A percentile compares a stretch with the other conserved stretches of the same genome.
Evolutionary conservation across 2,888 invertebrate genomes (phyloP).

Genomic region (Schizotus pectinicornis): DNA sequence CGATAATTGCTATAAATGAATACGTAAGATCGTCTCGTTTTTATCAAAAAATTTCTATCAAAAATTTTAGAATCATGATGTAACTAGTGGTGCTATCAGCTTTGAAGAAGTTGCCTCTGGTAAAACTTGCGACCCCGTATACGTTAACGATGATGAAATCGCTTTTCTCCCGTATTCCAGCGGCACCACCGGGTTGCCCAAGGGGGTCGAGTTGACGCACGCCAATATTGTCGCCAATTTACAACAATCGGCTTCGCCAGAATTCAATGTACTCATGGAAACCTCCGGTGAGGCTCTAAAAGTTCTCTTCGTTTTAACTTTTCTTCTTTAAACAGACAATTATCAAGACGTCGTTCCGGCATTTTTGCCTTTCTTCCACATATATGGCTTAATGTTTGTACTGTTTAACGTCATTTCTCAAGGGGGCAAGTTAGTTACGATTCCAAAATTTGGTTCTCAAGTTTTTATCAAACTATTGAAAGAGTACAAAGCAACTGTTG

Average conservation of each 20-base stretch:
- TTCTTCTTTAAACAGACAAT: background rate
- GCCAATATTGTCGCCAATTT: background rate
- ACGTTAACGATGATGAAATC: conserved; percentile 61
- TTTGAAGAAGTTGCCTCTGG: conserved; percentile 67
- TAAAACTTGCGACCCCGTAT: conserved; percentile 61
- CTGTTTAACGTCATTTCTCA: conserved; percentile 52
- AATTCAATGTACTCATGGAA: background rate
- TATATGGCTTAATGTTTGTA: conserved; percentile 60
- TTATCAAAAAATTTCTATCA: conserved; percentile 53
- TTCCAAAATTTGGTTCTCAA: conserved; percentile 49
- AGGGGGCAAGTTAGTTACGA: conserved; percentile 58
- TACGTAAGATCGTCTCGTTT: conserved; percentile 31
- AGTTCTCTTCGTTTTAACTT: background rate
- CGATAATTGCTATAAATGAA: conserved; percentile 62
- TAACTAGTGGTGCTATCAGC: conserved; percentile 65
- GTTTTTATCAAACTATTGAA: conserved; percentile 17
- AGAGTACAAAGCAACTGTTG: conserved; percentile 1
- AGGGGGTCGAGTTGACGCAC: conserved; percentile 74
- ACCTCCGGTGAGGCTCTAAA: background rate
- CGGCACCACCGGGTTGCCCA: conserved; percentile 83
- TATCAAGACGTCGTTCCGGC: conserved; percentile 50
- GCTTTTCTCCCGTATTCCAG: conserved; percentile 82
- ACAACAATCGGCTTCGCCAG: background rate
- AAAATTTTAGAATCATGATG: no score
- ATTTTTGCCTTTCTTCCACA: conserved; percentile 62